Base-by-base conservation (phyloP, 2,888 invertebrate species). In the Diloba caeruleocephala region DNA sequence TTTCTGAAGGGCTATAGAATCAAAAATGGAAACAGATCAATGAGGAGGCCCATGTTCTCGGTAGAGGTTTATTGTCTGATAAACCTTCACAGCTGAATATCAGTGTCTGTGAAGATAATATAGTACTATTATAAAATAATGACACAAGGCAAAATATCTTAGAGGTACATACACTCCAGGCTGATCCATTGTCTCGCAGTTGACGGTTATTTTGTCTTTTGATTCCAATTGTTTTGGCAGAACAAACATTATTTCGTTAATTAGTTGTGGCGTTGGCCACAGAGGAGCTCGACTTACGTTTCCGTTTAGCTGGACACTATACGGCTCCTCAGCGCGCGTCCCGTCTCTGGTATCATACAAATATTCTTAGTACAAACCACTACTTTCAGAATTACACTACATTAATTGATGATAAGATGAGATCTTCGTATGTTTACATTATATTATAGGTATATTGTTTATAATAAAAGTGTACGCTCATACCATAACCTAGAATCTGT, bases 171-270 rank as follows among this genome's bases (percentile, higher is more conserved):
- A 88, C 87, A 60, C 63, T 52, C 69, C 55, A 43, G 73, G 76
- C 34, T 76, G 55, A 43, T 48, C 45, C 38, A 12, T 5, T 25
- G 71, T 50, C 29, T 34, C 46, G 9, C 86, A 82, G 14, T 57
- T 59, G 33, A 88, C 58, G 25, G 48, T 66, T 21, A 89, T 76
- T 33, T 12, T 50, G 49, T 88, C 85, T 1, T 70, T 65, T 0
- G 37, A 9, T 28, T 67, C 71, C 8, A 89, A 72, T 62, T 54
- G 59, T 55, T 73, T 84, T 37, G 90, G 90, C 53, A 90, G 51
- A 21, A 81, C 28, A 58, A 84, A 85, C 84, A 88, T 88, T 29
- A 74, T 85, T 75, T 84, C 82, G 70, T 78, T 81, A 38, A 65
- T 58, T 41, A 57, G 42, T 44, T 63, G 69, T 45, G 80, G 50